A percentile compares a stretch with the other conserved stretches of the same genome.
Evolutionary conservation across 2,888 invertebrate species (phyloP).

Genomic region (Octonoba sinensis): DNA sequence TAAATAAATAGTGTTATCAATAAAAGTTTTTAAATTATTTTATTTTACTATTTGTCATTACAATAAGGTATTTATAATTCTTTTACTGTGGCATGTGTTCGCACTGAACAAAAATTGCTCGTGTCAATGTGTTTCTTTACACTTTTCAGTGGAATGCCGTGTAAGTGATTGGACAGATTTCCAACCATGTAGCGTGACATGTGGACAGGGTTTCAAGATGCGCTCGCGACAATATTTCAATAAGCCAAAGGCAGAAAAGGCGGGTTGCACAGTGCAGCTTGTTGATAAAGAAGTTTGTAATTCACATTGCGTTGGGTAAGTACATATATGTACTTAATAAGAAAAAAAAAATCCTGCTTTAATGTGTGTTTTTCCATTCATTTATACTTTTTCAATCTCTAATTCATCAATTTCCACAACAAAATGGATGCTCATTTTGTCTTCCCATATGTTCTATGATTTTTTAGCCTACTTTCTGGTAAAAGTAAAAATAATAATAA

Average conservation of each 20-base stretch:
- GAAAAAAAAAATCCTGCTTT: neutral
- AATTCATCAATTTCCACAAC: neutral
- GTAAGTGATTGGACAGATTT: conserved; percentile 67
- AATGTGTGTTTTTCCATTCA: neutral
- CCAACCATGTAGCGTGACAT: conserved; percentile 65
- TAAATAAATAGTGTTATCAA: too few relatives aligned
- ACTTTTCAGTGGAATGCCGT: conserved; percentile 65
- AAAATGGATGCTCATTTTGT: neutral
- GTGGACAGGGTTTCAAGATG: conserved; percentile 79
- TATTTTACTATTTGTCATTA: too few relatives aligned
- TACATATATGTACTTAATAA: neutral
- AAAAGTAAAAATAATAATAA: too few relatives aligned
- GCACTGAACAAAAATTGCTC: too few relatives aligned
- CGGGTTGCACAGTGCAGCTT: conserved; percentile 80
- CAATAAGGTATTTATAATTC: too few relatives aligned
- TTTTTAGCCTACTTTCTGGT: too few relatives aligned
- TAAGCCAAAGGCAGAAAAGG: conserved; percentile 81
- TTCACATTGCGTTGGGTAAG: conserved; percentile 65
- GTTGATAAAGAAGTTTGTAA: conserved; percentile 85
- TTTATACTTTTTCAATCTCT: too few relatives aligned
- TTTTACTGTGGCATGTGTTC: too few relatives aligned
- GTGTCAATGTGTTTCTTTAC: neutral
- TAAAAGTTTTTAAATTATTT: too few relatives aligned
- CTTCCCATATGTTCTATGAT: too few relatives aligned
- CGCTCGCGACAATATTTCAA: conserved; percentile 71